Conservation (phyloP, 2,888 invertebrate genomes). For the Callosobruchus maculatus region DNA sequence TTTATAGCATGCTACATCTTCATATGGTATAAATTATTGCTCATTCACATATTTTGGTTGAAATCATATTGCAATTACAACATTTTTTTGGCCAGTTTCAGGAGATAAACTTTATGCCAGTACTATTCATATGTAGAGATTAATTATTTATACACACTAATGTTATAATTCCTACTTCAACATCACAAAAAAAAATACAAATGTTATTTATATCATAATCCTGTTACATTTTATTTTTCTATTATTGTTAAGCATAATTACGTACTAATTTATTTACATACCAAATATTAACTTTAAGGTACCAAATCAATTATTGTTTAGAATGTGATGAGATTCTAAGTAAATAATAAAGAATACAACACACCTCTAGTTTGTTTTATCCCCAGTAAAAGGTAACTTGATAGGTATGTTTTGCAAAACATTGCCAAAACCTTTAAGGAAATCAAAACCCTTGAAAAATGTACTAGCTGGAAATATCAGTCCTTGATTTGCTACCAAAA, state of each 20-base stretch:
- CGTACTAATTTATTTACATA: background rate
- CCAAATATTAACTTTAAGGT: background rate
- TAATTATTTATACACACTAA: background rate
- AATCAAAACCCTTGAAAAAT: conserved; percentile 5
- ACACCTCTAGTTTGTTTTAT: background rate
- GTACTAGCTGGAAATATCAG: conserved; percentile 11
- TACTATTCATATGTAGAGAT: background rate
- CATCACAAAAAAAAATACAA: background rate
- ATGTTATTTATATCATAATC: background rate
- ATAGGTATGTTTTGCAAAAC: conserved; percentile 5
- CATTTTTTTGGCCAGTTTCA: background rate
- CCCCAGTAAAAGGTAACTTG: background rate
- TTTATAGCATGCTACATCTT: too few species aligned
- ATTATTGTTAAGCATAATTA: background rate
- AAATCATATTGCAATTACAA: background rate
- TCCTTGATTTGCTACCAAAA: conserved; percentile 6
- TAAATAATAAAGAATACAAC: background rate
- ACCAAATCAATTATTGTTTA: too few species aligned
- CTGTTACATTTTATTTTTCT: background rate
- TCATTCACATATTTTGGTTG: background rate
- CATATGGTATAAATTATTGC: too few species aligned
- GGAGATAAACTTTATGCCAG: background rate
- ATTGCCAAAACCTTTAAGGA: conserved; percentile 5
- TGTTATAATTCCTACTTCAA: background rate
- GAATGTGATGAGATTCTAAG: background rate